These are phyloP conservation scores for Erannis defoliaria DNA, from an alignment of 2,888 invertebrate genomes.

Conservation along the genomic window DNA sequence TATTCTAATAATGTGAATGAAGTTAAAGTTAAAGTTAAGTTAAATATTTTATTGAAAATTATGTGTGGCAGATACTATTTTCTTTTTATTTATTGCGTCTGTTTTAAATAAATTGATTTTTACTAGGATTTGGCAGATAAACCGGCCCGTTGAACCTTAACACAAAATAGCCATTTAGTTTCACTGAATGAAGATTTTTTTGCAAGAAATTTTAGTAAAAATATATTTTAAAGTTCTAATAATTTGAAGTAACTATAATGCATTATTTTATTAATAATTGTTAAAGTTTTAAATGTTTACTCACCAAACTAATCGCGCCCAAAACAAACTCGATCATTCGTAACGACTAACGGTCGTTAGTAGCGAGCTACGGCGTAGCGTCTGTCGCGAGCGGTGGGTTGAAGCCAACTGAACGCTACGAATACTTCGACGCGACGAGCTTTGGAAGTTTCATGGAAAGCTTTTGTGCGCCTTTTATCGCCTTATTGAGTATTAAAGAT, in stretches of 20 bases:
- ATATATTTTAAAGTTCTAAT: not conserved
- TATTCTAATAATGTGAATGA: too few relatives aligned
- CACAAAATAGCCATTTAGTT: too few relatives aligned
- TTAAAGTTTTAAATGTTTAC: conserved; percentile 4
- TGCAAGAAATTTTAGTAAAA: too few relatives aligned
- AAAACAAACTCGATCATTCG: conserved; percentile 7
- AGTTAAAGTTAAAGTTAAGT: too few relatives aligned
- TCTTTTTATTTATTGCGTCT: too few relatives aligned
- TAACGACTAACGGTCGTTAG: conserved; percentile 17
- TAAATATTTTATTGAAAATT: too few relatives aligned
- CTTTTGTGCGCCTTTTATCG: not conserved
- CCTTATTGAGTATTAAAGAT: too few relatives aligned
- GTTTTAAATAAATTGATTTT: too few relatives aligned
- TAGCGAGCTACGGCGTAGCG: conserved; percentile 29
- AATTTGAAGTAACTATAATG: not conserved
- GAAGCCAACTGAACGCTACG: conserved; percentile 25
- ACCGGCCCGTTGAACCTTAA: too few relatives aligned
- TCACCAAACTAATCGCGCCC: conserved; percentile 13
- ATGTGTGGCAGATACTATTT: too few relatives aligned
- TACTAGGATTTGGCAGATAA: too few relatives aligned
- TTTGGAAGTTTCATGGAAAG: conserved; percentile 13
- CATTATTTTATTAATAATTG: not conserved
- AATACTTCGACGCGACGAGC: conserved; percentile 16
- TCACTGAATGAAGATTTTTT: too few relatives aligned
- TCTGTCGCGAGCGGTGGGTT: conserved; percentile 5